A percentile compares a stretch with the other conserved stretches of the same genome.
Conservation (phyloP, 2,113 vertebrate genomes). For the Cyrtonyx montezumae region DNA sequence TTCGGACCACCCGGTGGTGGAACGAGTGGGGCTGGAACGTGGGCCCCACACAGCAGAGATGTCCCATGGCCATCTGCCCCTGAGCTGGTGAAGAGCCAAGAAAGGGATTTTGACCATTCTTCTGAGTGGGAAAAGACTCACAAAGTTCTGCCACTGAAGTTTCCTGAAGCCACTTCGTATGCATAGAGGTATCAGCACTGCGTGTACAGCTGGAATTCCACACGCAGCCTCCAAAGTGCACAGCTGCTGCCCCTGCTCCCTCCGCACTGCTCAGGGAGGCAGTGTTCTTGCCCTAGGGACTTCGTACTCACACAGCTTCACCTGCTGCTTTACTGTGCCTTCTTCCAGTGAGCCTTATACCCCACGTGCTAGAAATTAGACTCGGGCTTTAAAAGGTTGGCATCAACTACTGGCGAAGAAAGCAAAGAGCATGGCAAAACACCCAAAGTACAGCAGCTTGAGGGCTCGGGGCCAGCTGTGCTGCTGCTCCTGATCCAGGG, state of each 20-base stretch:
- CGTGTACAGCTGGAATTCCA: background rate
- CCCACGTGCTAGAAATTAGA: background rate
- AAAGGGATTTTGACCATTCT: too few relatives aligned
- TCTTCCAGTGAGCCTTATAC: background rate
- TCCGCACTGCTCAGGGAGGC: too few relatives aligned
- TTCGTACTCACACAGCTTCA: rapidly evolving
- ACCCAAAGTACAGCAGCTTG: too few relatives aligned
- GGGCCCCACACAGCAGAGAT: background rate
- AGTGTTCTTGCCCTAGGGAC: background rate
- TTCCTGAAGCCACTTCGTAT: rapidly evolving
- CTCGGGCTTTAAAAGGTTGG: background rate
- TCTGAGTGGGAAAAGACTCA: background rate
- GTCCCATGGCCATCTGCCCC: background rate
- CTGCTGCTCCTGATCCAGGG: too few relatives aligned
- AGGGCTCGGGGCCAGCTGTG: too few relatives aligned
- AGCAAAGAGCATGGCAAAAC: too few relatives aligned
- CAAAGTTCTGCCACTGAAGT: background rate
- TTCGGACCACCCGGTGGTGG: rapidly evolving
- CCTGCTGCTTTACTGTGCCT: background rate
- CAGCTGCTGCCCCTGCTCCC: too few relatives aligned
- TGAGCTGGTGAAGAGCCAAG: too few relatives aligned
- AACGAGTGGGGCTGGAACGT: background rate
- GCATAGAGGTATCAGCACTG: background rate
- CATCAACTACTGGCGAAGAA: too few relatives aligned
- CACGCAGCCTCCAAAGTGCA: background rate